Evolutionary conservation across 2,797 vertebrate species (phyloP).

Genomic region (Phylloscopus collybita): DNA sequence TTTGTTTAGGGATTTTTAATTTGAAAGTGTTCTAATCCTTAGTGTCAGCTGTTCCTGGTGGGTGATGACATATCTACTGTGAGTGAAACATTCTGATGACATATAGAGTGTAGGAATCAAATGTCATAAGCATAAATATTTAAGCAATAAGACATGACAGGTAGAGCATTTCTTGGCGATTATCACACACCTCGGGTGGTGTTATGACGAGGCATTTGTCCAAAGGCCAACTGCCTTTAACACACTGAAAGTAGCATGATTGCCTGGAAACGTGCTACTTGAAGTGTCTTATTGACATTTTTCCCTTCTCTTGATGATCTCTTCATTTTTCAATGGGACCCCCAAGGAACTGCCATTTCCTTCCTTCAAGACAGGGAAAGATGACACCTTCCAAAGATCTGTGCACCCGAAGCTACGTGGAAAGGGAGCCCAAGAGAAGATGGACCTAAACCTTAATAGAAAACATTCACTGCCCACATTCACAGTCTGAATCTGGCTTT

Average conservation of each 20-base stretch:
- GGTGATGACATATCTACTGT: constrained; percentile 74
- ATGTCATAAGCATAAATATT: constrained; percentile 77
- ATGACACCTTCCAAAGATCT: not conserved
- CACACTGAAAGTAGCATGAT: constrained; percentile 59
- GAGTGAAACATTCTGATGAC: constrained; percentile 72
- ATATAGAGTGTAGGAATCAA: constrained; percentile 74
- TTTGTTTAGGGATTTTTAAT: constrained; percentile 74
- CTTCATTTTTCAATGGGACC: not conserved
- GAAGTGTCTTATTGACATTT: constrained; percentile 62
- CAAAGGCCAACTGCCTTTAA: constrained; percentile 71
- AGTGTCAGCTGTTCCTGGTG: constrained; percentile 74
- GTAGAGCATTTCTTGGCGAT: constrained; percentile 73
- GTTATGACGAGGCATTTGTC: constrained; percentile 73
- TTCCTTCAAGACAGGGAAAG: not conserved
- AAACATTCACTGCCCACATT: not conserved
- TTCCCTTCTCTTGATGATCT: constrained; percentile 15
- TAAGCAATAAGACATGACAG: constrained; percentile 76
- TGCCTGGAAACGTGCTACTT: constrained; percentile 56
- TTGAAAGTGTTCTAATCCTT: constrained; percentile 74
- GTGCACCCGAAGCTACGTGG: not conserved
- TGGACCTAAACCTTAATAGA: not conserved
- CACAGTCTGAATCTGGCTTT: not conserved
- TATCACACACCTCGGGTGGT: constrained; percentile 68
- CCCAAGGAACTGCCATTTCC: not conserved
- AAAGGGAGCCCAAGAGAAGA: not conserved